Percentiles rank a stretch among this genome's conserved stretches.
Conservation (phyloP, 2,888 invertebrate genomes). For the Platerodrilus igneus region DNA sequence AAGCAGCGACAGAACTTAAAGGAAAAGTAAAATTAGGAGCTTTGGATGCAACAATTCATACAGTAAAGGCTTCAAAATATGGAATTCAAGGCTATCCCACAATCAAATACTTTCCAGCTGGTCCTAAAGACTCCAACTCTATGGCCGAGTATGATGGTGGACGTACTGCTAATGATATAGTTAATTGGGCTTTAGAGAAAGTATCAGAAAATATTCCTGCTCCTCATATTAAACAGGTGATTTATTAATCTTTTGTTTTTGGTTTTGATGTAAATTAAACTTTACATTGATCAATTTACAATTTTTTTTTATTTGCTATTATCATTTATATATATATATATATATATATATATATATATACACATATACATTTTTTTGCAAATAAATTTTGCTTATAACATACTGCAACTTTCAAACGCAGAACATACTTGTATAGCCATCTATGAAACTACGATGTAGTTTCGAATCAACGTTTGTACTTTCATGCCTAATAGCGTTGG, state of each 20-base stretch:
- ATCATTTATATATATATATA: too few relatives aligned
- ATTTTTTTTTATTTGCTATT: conserved; percentile 1
- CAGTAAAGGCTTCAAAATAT: conserved; percentile 74
- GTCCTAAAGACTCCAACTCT: conserved; percentile 64
- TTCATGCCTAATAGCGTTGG: too few relatives aligned
- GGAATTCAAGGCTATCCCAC: conserved; percentile 93
- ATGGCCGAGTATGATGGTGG: conserved; percentile 90
- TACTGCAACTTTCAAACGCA: too few relatives aligned
- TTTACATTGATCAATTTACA: neutral
- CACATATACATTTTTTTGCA: too few relatives aligned
- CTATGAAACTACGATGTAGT: too few relatives aligned
- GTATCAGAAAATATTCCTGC: conserved; percentile 81
- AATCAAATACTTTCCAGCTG: conserved; percentile 84
- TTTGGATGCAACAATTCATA: conserved; percentile 91
- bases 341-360: too few relatives aligned
- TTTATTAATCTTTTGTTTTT: too few relatives aligned
- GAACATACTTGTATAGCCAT: too few relatives aligned
- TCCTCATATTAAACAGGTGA: conserved; percentile 78
- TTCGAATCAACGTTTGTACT: too few relatives aligned
- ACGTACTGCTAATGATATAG: conserved; percentile 83
- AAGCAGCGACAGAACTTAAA: conserved; percentile 90
- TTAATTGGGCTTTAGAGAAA: conserved; percentile 84
- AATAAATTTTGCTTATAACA: too few relatives aligned
- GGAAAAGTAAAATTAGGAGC: conserved; percentile 96
- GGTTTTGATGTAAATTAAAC: too few relatives aligned